A percentile compares a stretch with the other conserved stretches of the same genome.
These are phyloP conservation scores for Eupithecia pulchellata DNA, from an alignment of 2,888 invertebrate species.

Conservation along the genomic window DNA sequence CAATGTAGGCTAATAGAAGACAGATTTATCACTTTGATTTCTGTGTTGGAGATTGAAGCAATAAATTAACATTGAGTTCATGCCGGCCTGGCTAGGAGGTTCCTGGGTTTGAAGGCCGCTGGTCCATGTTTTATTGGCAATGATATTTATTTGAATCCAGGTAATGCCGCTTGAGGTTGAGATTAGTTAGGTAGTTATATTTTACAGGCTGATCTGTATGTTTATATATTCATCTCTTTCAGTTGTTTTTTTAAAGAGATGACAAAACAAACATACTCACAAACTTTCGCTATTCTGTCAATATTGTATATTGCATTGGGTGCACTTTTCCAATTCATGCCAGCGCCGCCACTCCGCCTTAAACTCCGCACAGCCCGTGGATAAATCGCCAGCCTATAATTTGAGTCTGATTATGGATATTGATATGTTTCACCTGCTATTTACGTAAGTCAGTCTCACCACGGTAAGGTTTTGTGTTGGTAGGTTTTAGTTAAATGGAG, in stretches of 20 bases:
- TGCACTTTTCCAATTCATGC: background rate
- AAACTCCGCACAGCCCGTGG: background rate
- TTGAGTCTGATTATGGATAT: background rate
- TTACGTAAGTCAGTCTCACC: background rate
- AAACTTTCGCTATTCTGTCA: background rate
- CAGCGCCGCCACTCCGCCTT: background rate
- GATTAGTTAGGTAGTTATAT: background rate
- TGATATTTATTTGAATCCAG: background rate
- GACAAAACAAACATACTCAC: background rate
- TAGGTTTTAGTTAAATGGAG: slow-evolving; percentile 7
- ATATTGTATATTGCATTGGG: background rate
- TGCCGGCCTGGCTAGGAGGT: background rate
- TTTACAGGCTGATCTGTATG: background rate
- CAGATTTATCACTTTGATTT: slow-evolving; percentile 15
- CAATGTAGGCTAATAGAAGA: slow-evolving; percentile 25
- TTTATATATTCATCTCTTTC: background rate
- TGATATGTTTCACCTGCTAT: background rate
- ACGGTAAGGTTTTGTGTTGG: background rate
- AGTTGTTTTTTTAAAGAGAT: background rate
- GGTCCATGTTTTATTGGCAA: background rate
- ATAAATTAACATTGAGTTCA: slow-evolving; percentile 15
- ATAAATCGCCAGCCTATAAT: background rate
- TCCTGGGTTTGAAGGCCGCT: background rate
- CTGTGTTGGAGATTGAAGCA: slow-evolving; percentile 20
- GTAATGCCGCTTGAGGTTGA: background rate